phyloP scores from a whole-genome alignment of 2,888 invertebrate species.

The Amphiduros pacificus region DNA sequence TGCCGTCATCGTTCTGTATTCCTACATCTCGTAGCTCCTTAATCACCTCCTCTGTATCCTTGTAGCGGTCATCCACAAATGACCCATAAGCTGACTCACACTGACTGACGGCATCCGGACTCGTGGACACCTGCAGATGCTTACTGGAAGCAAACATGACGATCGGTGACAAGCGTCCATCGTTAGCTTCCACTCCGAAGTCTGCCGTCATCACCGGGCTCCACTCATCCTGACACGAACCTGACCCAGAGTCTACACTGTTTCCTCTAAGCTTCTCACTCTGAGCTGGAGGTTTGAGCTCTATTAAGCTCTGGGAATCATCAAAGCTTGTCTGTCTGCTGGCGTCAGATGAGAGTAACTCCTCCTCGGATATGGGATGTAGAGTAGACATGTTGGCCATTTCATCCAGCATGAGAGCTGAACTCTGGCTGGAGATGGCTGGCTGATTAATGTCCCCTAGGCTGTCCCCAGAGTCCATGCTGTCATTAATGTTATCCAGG shows the following conservation, averaged over 20 bases:
- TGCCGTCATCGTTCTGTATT: slow-evolving; percentile 12
- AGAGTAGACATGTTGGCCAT: neutral
- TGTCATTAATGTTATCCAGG: slow-evolving; percentile 50
- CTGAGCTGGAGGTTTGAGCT: neutral
- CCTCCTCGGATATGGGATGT: slow-evolving; percentile 16
- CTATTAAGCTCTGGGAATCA: neutral
- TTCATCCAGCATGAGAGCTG: neutral
- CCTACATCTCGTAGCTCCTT: neutral
- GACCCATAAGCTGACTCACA: neutral
- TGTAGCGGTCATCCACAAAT: neutral
- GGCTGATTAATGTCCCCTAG: neutral
- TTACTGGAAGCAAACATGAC: neutral
- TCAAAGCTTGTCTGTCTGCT: slow-evolving; percentile 1
- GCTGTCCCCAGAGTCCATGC: slow-evolving; percentile 31
- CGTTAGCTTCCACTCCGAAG: slow-evolving; percentile 1
- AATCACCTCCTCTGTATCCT: neutral
- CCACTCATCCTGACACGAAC: neutral
- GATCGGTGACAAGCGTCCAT: slow-evolving; percentile 9
- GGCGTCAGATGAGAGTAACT: slow-evolving; percentile 7
- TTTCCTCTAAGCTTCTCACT: neutral
- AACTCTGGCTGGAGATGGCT: neutral
- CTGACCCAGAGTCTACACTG: neutral
- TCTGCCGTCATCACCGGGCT: neutral
- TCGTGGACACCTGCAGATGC: neutral
- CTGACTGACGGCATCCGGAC: neutral